Evolutionary conservation across 2,888 invertebrate species (phyloP), one percentile per base, ranked within the genome.

Genomic region (Macrophya alboannulata): DNA sequence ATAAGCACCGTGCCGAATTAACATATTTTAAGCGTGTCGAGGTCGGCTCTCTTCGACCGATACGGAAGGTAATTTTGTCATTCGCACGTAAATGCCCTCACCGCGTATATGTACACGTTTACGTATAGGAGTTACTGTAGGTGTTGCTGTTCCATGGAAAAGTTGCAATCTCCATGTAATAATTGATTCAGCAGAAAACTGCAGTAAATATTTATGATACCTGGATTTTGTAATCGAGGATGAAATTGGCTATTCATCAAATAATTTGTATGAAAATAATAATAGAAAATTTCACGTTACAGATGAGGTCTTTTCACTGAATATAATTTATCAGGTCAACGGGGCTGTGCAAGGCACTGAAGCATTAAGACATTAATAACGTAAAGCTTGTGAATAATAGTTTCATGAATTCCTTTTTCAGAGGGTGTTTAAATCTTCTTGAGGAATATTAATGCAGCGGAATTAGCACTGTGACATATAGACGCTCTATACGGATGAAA

Each of bases 1-100:
- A 81, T 81, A 81, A 81, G 40, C 81, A 43, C 21, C 62, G 81
- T 43, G 59, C 21, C n/a, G n/a, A 81, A 81, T 81, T 81, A 51
- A 81, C 81, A 81, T 81, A 43, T 40, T 62, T 55, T 37, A 62
- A 81, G 62, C 81, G 62, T 81, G 81, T 81, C 81, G 81, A 81
- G 81, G 81, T 81, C 43, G 81, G 12, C 43, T 59, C 81, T 81
- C 81, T 81, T 81, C 81, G 21, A 81, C 62, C 40, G 43, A 45
- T 81, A 59, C 43, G 62, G 43, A 62, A 59, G 31, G 43, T 48
- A 48, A 51, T 31, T 25, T 72, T 72, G 43, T 72, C 43, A 43
- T 72, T 10, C n/a, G 43, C 4, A 40, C 10, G 37, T 37, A n/a
- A 40, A 40, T 6, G 9, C 43, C n/a, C n/a, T 43, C 17, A 72